Conservation (phyloP, 1,140 invertebrate species). For the Drosophila obscura region DNA sequence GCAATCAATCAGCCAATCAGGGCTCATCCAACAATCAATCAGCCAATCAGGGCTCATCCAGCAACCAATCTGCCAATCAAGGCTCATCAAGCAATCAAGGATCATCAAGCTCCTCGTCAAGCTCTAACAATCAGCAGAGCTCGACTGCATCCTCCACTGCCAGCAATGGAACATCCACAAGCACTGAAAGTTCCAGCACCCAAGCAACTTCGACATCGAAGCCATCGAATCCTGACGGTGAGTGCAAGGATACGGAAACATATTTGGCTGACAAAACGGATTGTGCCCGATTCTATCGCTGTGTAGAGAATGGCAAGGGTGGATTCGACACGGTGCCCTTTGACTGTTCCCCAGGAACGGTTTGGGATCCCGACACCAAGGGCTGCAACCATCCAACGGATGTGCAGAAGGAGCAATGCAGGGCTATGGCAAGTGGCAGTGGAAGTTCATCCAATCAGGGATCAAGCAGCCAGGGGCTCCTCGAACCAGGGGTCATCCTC, state of each 20-base stretch:
- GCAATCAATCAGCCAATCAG: conserved; percentile 28
- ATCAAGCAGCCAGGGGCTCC: conserved; percentile 10
- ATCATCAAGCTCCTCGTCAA: conserved; percentile 33
- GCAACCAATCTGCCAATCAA: conserved; percentile 22
- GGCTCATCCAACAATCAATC: conserved; percentile 23
- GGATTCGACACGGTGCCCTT: conserved; percentile 86
- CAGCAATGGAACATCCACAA: conserved; percentile 33
- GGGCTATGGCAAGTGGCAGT: conserved; percentile 79
- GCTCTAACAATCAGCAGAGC: conserved; percentile 35
- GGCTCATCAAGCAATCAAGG: conserved; percentile 25
- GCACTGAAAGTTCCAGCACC: conserved; percentile 11
- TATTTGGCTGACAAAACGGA: conserved; percentile 84
- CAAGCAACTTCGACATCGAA: conserved; percentile 55
- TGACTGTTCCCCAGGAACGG: conserved; percentile 87
- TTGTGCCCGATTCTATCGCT: conserved; percentile 88
- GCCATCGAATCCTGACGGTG: conserved; percentile 83
- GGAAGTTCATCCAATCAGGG: conserved; percentile 41
- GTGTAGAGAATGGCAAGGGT: conserved; percentile 86
- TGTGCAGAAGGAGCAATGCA: conserved; percentile 85
- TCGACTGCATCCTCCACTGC: conserved; percentile 19
- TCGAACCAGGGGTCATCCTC: conserved; percentile 40
- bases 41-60: conserved; percentile 27
- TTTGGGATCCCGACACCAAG: conserved; percentile 84
- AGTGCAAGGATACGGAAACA: conserved; percentile 85
- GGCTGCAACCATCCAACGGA: conserved; percentile 86